phyloP scores from a whole-genome alignment of 1,140 invertebrate species.

The Drosophila eugracilis region DNA sequence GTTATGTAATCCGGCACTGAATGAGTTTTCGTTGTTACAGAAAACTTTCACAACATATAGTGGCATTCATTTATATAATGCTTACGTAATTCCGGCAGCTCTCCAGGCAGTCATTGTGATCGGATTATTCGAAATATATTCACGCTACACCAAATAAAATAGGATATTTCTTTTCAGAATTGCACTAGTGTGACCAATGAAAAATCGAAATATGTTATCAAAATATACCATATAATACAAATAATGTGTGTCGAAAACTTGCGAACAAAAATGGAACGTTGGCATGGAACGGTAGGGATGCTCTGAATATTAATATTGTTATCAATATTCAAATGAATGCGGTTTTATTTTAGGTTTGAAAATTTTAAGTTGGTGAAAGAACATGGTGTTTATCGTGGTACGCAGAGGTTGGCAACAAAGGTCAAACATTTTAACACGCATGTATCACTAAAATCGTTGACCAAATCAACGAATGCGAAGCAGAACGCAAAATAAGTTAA shows the following conservation, averaged over 20 bases:
- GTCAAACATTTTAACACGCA: too few relatives aligned
- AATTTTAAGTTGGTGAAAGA: too few relatives aligned
- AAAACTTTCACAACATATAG: neutral
- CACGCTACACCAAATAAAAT: conserved; percentile 22
- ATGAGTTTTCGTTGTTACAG: conserved; percentile 15
- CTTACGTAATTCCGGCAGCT: conserved; percentile 88
- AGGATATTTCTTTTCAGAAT: conserved; percentile 2
- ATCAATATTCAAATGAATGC: too few relatives aligned
- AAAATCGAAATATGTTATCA: neutral
- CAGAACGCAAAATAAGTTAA: too few relatives aligned
- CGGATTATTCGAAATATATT: conserved; percentile 32
- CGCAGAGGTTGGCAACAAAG: too few relatives aligned
- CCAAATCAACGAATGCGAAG: too few relatives aligned
- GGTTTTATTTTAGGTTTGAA: too few relatives aligned
- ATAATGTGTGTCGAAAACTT: neutral
- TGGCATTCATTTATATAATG: conserved; percentile 25
- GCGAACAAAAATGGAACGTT: neutral
- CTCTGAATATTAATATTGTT: too few relatives aligned
- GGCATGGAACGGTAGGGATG: too few relatives aligned
- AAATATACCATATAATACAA: neutral
- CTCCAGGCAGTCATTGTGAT: conserved; percentile 88
- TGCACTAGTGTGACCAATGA: neutral
- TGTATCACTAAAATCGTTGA: too few relatives aligned
- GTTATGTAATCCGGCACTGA: conserved; percentile 39
- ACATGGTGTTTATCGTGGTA: too few relatives aligned